A percentile compares a stretch with the other conserved stretches of the same genome.
Evolutionary conservation across 2,113 vertebrate species (phyloP).

Genomic region (Phrynosoma blainvillii): DNA sequence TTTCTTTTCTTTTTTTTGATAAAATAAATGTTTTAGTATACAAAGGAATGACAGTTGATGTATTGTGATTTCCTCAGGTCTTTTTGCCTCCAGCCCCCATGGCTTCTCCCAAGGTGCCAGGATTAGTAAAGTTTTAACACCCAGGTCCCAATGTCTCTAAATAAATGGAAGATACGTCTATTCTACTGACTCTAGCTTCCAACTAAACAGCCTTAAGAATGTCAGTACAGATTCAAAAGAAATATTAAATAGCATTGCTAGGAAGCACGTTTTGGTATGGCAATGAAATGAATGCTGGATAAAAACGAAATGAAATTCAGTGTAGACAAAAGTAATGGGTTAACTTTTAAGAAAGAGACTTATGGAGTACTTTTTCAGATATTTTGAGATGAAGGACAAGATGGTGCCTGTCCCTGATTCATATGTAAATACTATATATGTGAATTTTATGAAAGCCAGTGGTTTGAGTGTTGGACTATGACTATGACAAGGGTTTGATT

Average conservation of each 20-base stretch:
- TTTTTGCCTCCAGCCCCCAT: neutral
- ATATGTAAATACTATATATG: too few species aligned
- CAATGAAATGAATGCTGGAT: neutral
- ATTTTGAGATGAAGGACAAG: too few species aligned
- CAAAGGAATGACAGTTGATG: neutral
- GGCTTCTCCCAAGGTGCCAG: neutral
- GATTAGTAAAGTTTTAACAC: neutral
- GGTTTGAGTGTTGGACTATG: too few species aligned
- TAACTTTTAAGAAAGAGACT: too few species aligned
- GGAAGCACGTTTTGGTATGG: neutral
- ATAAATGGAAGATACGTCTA: neutral
- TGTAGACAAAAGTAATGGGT: neutral
- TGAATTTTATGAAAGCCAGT: too few species aligned
- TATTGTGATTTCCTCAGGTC: neutral
- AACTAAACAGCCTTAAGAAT: neutral
- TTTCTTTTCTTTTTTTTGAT: conserved; percentile 7
- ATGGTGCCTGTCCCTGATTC: too few species aligned
- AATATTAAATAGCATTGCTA: neutral
- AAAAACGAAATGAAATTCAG: neutral
- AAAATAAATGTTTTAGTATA: neutral
- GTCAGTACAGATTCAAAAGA: neutral
- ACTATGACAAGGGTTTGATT: too few species aligned
- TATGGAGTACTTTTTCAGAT: too few species aligned
- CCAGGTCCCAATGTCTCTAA: neutral
- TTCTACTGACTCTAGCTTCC: neutral